Conservation (phyloP, 2,888 invertebrate species). For the Vanessa cardui region DNA sequence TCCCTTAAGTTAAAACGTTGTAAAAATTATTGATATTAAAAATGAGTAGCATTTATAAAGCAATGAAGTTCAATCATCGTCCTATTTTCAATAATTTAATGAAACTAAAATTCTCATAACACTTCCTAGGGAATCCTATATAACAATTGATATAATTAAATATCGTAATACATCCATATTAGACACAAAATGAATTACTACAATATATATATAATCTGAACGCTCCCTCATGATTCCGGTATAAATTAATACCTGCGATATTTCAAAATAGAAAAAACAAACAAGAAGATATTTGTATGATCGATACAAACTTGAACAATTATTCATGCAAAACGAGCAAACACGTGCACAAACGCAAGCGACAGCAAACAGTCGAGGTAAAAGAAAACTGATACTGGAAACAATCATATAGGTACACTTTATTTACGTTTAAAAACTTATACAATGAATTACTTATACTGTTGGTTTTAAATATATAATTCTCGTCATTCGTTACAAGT, state of each 20-base stretch:
- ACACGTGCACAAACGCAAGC: conserved; percentile 34
- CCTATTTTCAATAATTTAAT: too few relatives aligned
- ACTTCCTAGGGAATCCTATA: too few relatives aligned
- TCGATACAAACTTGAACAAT: conserved; percentile 4
- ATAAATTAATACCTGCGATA: neutral
- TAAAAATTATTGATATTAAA: too few relatives aligned
- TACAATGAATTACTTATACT: neutral
- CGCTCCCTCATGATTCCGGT: too few relatives aligned
- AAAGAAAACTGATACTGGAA: neutral
- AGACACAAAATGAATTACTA: too few relatives aligned
- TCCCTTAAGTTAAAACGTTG: too few relatives aligned
- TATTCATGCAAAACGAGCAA: conserved; percentile 24
- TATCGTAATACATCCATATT: too few relatives aligned
- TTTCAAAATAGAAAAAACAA: neutral
- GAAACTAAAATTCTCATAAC: too few relatives aligned
- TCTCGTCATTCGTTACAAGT: neutral
- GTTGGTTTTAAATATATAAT: neutral
- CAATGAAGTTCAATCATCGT: too few relatives aligned
- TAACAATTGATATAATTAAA: too few relatives aligned
- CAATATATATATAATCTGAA: too few relatives aligned
- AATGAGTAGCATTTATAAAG: too few relatives aligned
- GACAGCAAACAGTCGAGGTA: conserved; percentile 29
- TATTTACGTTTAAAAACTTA: neutral
- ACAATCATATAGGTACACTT: neutral
- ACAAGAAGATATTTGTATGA: neutral